Evolutionary conservation across 2,888 invertebrate species (phyloP), one percentile per base, ranked within the genome.

Genomic region (Corythucha ciliata): DNA sequence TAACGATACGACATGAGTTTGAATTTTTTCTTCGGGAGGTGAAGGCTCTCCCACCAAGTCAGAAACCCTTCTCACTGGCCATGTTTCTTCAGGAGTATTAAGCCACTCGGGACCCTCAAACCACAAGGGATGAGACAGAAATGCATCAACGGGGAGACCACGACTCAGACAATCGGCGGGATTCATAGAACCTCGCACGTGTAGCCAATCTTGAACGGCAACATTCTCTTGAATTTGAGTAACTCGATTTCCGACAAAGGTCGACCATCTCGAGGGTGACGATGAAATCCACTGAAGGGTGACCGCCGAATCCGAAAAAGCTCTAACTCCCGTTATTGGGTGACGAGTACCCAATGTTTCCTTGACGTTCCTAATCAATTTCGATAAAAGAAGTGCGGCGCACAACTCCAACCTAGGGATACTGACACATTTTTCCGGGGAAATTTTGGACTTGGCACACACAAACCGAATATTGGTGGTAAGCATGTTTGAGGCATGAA

Each of bases 121-220:
- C 41, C 41, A 5, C n/a, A 41, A 18, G 12, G 3, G 18, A 16
- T 22, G 25, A 10, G 22, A 14, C 8, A 21, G 8, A 16, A 40
- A 21, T 10, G 18, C 40, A 8, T 16, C 5, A 14, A 8, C 40
- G 10, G 16, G 8, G 8, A 40, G 10, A 8, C 40, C 44, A 16
- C 44, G 25, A 8, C 44, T 42, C 12, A 26, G 7, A 26, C 44
- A 42, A 26, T 42, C 44, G 12, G 44, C 25, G 14, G 36, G 36
- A 16, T 36, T 40, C 8, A 8, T 21, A 8, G 18, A 20, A 10
- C 40, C 40, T 40, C 20, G 10, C 8, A 40, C 40, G 40, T 40
- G 40, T 12, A 8, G 21, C 40, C 40, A 40, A 10, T 33, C 7
- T 33, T 20, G 7, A 8, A 14, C 21, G 7, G 7, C 18, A 16